Conservation (phyloP, 2,113 vertebrate species). For the Spermophilus dauricus region DNA sequence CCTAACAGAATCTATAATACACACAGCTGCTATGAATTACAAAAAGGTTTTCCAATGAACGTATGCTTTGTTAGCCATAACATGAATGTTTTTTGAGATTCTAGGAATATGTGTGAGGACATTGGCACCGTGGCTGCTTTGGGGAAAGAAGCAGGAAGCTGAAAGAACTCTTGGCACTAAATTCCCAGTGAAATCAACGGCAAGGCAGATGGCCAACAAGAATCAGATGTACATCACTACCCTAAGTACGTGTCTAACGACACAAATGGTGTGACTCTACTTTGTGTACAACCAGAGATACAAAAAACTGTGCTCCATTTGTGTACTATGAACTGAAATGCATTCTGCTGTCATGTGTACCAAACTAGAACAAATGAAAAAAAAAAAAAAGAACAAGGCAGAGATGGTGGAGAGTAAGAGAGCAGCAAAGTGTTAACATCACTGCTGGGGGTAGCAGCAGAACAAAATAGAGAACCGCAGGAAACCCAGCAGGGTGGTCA, state of each 20-base stretch:
- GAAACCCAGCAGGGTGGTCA: neutral
- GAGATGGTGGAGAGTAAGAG: neutral
- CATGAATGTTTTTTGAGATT: neutral
- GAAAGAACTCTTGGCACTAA: neutral
- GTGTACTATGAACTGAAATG: no score
- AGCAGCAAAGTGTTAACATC: neutral
- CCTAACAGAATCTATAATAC: neutral
- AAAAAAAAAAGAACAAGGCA: no score
- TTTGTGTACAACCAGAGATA: no score
- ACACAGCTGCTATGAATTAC: neutral
- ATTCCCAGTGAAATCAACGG: neutral
- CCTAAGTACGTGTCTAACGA: no score
- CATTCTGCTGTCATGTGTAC: no score
- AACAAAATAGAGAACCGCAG: neutral
- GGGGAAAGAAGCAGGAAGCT: neutral
- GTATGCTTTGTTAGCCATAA: neutral
- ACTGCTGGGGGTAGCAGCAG: neutral
- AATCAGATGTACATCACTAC: neutral
- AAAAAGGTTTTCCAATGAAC: neutral
- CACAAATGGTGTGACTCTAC: no score
- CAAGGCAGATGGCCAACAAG: neutral
- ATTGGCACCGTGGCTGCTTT: neutral
- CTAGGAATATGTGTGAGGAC: neutral
- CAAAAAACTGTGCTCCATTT: no score
- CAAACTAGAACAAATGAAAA: no score